These are phyloP conservation scores for Stomorhina lunata DNA, from an alignment of 2,888 invertebrate species.

Conservation along the genomic window DNA sequence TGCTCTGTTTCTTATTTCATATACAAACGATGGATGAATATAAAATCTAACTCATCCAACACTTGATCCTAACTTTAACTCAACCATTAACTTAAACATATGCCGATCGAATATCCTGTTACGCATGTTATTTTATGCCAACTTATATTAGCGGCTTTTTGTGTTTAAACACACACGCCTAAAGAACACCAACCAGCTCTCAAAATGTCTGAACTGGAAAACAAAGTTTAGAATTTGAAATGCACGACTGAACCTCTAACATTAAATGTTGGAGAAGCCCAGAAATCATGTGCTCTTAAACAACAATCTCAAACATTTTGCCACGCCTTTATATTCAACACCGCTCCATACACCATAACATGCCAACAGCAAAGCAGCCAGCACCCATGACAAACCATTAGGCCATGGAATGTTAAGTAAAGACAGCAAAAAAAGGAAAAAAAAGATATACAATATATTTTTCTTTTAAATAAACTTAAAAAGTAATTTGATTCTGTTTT, in stretches of 20 bases:
- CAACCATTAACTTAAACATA: neutral
- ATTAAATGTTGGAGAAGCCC: slow-evolving; percentile 31
- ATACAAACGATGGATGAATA: too few species aligned
- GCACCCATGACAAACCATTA: slow-evolving; percentile 39
- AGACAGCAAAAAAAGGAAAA: neutral
- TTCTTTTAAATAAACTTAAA: neutral
- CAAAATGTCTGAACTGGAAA: slow-evolving; percentile 19
- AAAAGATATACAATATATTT: neutral
- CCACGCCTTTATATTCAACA: slow-evolving; percentile 58
- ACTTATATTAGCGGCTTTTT: slow-evolving; percentile 44
- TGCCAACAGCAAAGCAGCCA: slow-evolving; percentile 13
- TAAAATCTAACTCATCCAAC: too few species aligned
- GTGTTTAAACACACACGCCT: neutral
- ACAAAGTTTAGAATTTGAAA: slow-evolving; percentile 46
- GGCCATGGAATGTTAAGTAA: slow-evolving; percentile 34
- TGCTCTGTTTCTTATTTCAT: too few species aligned
- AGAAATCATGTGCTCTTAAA: slow-evolving; percentile 18
- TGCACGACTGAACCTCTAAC: slow-evolving; percentile 58
- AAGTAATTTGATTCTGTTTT: slow-evolving; percentile 49
- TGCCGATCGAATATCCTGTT: slow-evolving; percentile 61
- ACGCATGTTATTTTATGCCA: slow-evolving; percentile 62
- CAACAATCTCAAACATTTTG: slow-evolving; percentile 36
- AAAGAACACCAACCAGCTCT: neutral
- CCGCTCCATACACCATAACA: too few species aligned
- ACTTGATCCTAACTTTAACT: too few species aligned